Evolutionary conservation across 2,888 invertebrate genomes (phyloP).

Genomic region (Drosophila antonietae): DNA sequence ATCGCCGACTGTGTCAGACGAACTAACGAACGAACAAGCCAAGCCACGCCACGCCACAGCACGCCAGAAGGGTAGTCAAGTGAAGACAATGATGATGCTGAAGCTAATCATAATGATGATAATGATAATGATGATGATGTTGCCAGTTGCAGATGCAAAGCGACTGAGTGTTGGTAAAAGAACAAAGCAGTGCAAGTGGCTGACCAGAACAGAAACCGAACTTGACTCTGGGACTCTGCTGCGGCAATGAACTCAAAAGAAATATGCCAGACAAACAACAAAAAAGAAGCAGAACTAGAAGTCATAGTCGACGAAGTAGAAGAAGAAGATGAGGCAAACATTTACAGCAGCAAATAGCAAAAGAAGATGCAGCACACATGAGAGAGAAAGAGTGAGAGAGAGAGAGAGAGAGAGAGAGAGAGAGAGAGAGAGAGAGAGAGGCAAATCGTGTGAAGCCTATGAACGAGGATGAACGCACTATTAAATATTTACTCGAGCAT

Average conservation of each 20-base stretch:
- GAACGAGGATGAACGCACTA: neutral
- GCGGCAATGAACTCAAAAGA: conserved; percentile 78
- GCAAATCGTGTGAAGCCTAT: conserved; percentile 2
- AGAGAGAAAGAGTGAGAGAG: neutral
- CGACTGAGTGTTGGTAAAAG: neutral
- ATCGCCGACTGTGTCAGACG: conserved; percentile 66
- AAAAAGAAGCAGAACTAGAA: conserved; percentile 21
- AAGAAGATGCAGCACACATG: conserved; percentile 12
- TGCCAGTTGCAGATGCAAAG: conserved; percentile 56
- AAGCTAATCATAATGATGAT: conserved; percentile 17
- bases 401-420: neutral
- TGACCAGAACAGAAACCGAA: conserved; percentile 23
- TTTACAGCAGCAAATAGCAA: neutral
- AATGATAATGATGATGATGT: conserved; percentile 31
- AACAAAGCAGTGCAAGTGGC: conserved; percentile 60
- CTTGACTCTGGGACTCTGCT: conserved; percentile 5
- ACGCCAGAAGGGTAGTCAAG: conserved; percentile 61
- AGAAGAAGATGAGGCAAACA: neutral
- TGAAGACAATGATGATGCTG: conserved; percentile 46
- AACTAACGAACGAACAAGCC: conserved; percentile 64
- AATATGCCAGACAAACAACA: conserved; percentile 68
- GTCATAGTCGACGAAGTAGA: conserved; percentile 5
- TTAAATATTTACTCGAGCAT: conserved; percentile 4
- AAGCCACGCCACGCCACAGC: conserved; percentile 29
- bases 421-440: neutral